phyloP scores from a whole-genome alignment of 2,113 vertebrate species.

The Megaceryle maxima region DNA sequence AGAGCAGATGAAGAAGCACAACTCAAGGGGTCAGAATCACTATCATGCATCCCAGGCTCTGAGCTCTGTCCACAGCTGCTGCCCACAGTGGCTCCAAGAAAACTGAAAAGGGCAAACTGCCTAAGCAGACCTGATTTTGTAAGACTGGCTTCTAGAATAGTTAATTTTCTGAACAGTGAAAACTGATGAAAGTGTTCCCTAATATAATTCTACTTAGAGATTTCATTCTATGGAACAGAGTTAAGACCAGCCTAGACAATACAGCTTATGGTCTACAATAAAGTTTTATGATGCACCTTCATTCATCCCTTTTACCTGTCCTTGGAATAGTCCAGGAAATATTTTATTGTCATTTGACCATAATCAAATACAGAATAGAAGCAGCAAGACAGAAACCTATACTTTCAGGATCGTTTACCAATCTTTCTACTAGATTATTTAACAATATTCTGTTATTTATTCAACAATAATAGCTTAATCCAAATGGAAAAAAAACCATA shows the following conservation, averaged over 20 bases:
- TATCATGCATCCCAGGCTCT: not conserved
- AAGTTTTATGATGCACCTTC: no score
- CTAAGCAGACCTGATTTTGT: not conserved
- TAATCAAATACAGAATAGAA: no score
- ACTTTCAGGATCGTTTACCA: no score
- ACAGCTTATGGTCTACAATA: no score
- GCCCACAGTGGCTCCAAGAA: rapidly evolving
- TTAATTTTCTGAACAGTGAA: not conserved
- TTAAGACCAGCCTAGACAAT: not conserved
- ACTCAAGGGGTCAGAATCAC: not conserved
- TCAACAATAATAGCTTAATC: not conserved
- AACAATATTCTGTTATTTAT: not conserved
- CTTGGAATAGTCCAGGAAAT: no score
- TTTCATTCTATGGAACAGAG: not conserved
- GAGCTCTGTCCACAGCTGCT: not conserved
- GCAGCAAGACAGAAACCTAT: no score
- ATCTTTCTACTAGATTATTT: not conserved
- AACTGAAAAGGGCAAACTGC: not conserved
- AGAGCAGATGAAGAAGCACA: not conserved
- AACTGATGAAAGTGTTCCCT: no score
- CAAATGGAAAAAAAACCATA: not conserved
- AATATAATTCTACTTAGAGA: not conserved
- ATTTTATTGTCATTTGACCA: no score
- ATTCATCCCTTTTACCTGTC: no score
- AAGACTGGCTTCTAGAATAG: not conserved